phyloP scores from a whole-genome alignment of 64 coral and sea anemone species.

The Hydrozoanthus tunicans region DNA sequence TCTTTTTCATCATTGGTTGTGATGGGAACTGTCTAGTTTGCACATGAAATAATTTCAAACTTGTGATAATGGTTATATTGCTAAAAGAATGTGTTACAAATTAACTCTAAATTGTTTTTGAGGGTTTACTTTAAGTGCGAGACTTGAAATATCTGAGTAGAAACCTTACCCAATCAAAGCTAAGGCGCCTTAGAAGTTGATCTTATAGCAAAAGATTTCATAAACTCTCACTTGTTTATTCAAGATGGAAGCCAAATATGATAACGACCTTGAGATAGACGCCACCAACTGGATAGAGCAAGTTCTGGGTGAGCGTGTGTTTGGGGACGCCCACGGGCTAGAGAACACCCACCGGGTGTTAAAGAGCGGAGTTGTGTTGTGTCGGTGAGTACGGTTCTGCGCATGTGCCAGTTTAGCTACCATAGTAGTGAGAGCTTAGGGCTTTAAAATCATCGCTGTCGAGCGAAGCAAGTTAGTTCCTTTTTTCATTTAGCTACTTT shows the following conservation, averaged over 20 bases:
- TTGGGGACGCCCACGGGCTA: background rate
- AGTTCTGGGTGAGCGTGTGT: constrained; percentile 12
- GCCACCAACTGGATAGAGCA: constrained; percentile 46
- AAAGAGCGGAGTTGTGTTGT: constrained; percentile 2
- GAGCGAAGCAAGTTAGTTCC: background rate
- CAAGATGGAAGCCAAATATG: constrained; percentile 50
- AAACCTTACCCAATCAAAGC: background rate
- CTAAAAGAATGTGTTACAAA: too few relatives aligned
- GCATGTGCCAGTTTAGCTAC: too few relatives aligned
- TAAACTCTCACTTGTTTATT: background rate
- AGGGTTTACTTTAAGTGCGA: too few relatives aligned
- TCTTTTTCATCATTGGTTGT: too few relatives aligned
- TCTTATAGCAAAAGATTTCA: background rate
- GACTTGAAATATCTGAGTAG: background rate
- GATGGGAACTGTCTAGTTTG: too few relatives aligned
- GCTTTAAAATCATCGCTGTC: background rate
- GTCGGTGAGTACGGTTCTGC: background rate
- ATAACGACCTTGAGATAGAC: background rate
- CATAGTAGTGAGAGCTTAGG: too few relatives aligned
- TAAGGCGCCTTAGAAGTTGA: background rate
- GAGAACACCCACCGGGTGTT: background rate
- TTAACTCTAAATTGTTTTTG: too few relatives aligned
- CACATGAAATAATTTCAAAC: too few relatives aligned
- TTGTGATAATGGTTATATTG: too few relatives aligned
- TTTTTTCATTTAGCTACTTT: background rate